phyloP scores from a whole-genome alignment of 2,888 invertebrate species.

The Prosopocoilus inquinatus region DNA sequence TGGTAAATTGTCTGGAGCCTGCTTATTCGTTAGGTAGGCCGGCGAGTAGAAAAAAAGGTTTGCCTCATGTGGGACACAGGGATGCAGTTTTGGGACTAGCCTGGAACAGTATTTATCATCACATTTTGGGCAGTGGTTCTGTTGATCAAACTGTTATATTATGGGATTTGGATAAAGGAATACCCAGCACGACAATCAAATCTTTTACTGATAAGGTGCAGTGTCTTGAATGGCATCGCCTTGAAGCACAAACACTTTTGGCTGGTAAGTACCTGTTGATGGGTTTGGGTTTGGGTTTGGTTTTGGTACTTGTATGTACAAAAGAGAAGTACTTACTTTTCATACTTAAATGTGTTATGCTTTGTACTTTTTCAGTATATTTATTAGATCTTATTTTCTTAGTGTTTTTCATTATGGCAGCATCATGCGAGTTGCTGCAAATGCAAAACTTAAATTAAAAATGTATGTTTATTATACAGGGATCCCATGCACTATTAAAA shows the following conservation, averaged over 20 bases:
- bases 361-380: too few relatives aligned
- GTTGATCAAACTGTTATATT: conserved; percentile 83
- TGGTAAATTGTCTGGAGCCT: conserved; percentile 88
- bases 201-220: conserved; percentile 83
- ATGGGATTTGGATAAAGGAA: conserved; percentile 88
- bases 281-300: too few relatives aligned
- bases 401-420: too few relatives aligned
- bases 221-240: conserved; percentile 78
- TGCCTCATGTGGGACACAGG: conserved; percentile 65
- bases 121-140: conserved; percentile 90
- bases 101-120: conserved; percentile 81
- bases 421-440: too few relatives aligned
- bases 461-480: too few relatives aligned
- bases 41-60: conserved; percentile 68
- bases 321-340: too few relatives aligned
- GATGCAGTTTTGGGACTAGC: conserved; percentile 89
- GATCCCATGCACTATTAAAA: too few relatives aligned
- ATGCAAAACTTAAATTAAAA: too few relatives aligned
- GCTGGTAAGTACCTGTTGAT: conserved; percentile 46
- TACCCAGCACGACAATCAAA: conserved; percentile 70
- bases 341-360: too few relatives aligned
- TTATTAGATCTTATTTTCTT: not conserved
- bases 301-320: too few relatives aligned
- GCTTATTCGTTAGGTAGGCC: conserved; percentile 76
- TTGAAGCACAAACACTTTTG: conserved; percentile 77